Evolutionary conservation across 2,797 vertebrate genomes (phyloP).

Genomic region (Galago senegalensis): DNA sequence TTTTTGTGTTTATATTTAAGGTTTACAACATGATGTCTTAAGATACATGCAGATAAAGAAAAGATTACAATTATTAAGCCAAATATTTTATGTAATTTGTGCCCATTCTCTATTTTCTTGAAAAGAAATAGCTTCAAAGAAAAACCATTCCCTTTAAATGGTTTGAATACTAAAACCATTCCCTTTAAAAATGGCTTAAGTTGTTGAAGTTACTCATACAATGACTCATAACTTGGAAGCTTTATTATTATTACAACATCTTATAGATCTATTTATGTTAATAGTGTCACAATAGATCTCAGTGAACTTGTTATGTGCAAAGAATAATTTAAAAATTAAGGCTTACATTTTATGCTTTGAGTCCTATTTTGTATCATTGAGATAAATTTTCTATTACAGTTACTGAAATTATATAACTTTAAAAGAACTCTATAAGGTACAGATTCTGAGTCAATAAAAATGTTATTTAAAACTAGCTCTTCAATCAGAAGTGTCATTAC

Average conservation of each 20-base stretch:
- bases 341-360: constrained; percentile 1
- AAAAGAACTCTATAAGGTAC: constrained; percentile 55
- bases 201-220: background rate
- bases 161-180: constrained; percentile 27
- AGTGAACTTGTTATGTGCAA: background rate
- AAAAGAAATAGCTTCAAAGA: constrained; percentile 47
- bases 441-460: constrained; percentile 71
- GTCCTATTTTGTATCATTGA: constrained; percentile 50
- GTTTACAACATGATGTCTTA: background rate
- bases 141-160: too few species aligned
- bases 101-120: background rate
- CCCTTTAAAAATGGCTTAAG: background rate
- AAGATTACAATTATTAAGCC: background rate
- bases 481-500: constrained; percentile 45
- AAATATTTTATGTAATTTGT: constrained; percentile 39
- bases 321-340: constrained; percentile 61
- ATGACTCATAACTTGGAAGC: constrained; percentile 59
- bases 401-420: constrained; percentile 69
- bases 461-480: constrained; percentile 66
- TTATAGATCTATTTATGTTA: constrained; percentile 71
- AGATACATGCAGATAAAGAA: background rate
- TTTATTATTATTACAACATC: constrained; percentile 21
- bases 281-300: constrained; percentile 56
- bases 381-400: constrained; percentile 60
- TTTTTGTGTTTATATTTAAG: background rate